A percentile compares a stretch with the other conserved stretches of the same genome.
Conservation (phyloP, 2,113 vertebrate genomes). For the Catagonus wagneri region DNA sequence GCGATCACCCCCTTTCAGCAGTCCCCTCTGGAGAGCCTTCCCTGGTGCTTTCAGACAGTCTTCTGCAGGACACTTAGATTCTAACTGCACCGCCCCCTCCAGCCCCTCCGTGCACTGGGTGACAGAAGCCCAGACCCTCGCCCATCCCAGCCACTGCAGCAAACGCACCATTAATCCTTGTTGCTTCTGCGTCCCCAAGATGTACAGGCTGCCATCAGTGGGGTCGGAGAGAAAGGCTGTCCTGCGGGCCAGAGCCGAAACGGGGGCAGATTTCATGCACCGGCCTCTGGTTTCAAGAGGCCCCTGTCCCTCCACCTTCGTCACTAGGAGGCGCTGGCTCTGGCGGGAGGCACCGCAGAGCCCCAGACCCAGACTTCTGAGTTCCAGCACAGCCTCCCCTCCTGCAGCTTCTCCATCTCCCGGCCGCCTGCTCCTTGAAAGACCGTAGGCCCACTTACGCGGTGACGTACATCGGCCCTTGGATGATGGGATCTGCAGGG, state of each 20-base stretch:
- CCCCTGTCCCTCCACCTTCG: neutral
- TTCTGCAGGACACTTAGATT: neutral
- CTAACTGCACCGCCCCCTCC: accelerated
- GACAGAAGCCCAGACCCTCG: neutral
- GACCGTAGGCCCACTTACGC: conserved; percentile 91
- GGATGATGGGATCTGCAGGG: conserved; percentile 95
- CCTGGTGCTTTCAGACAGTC: neutral
- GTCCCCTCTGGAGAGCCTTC: neutral
- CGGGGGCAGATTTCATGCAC: neutral
- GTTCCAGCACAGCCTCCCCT: neutral
- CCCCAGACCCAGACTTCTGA: neutral
- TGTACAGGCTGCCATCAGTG: conserved; percentile 96
- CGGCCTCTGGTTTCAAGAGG: neutral
- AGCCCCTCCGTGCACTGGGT: neutral
- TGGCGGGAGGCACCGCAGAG: neutral
- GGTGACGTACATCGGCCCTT: conserved; percentile 92
- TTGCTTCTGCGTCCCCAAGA: conserved; percentile 94
- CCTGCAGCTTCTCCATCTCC: neutral
- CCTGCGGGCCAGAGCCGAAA: conserved; percentile 84
- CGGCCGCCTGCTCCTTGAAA: neutral
- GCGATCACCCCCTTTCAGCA: neutral
- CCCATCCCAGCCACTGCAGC: neutral
- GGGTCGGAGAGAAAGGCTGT: conserved; percentile 97
- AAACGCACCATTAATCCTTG: conserved; percentile 95
- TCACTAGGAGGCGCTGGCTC: neutral